Base-by-base conservation (phyloP, 2,797 vertebrate genomes). In the Eremophila alpestris region DNA sequence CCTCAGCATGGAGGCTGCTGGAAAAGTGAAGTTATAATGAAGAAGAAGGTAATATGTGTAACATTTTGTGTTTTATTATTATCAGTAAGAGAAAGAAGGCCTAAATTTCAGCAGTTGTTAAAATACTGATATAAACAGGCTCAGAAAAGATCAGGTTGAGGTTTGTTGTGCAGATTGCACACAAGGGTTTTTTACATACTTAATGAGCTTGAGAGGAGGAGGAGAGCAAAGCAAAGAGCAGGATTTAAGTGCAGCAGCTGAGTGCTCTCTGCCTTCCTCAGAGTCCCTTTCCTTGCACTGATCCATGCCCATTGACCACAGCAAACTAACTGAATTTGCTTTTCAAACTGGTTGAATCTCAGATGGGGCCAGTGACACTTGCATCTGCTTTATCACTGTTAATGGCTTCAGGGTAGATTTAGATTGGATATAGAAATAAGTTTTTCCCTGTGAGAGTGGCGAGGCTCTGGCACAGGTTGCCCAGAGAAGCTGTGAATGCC, bases 131-230 rank as follows among this genome's bases (percentile, higher is more conserved):
- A 17, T 20, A 43, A 85, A 48, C 13, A 46, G 75, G 45, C 20
- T 77, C 67, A 36, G 69, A 30, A 91, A n/a, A 76, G 51, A 30
- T 29, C 2, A 36, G 12, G 40, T 11, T 59, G 52, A 52, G 41
- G 73, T 62, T 69, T 67, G 23, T 49, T 10, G 10, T 70, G 83
- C 34, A 8, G 16, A 16, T 71, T 29, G 46, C 36, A 36, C 14
- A 0, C 1, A 1, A 20, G 20, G 56, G 8, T 17, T 24, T 79
- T 63, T 65, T 21, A 9, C n/a, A 1, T 41, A 0, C 17, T 58
- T 18, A 1, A 38, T 2, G 43, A 79, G 18, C 21, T 13, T 0
- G 6, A 68, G 49, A 26, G 64, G 45, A 36, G 26, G 69, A 36
- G 8, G 34, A 54, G 46, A 27, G 48, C n/a, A 26, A 49, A 58